Evolutionary conservation across 2,888 invertebrate genomes (phyloP).

Genomic region (Melanargia galathea): DNA sequence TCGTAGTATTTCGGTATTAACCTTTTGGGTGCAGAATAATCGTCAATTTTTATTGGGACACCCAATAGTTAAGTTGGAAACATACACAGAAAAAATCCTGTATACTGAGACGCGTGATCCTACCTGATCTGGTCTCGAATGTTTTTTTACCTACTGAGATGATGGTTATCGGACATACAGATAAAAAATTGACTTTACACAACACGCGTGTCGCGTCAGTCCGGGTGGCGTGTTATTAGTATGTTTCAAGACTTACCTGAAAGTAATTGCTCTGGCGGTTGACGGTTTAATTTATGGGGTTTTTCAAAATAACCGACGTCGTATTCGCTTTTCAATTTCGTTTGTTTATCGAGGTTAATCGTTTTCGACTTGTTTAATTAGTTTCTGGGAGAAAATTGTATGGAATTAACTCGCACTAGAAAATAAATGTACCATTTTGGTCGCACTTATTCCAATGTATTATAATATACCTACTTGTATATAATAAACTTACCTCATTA

Average conservation of each 20-base stretch:
- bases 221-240: neutral
- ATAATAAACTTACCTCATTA: too few species aligned
- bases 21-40: constrained; percentile 20
- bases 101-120: neutral
- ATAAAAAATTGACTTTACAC: neutral
- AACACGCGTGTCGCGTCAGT: neutral
- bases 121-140: neutral
- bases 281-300: constrained; percentile 17
- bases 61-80: constrained; percentile 7
- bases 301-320: constrained; percentile 14
- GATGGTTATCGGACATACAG: too few species aligned
- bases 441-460: too few species aligned
- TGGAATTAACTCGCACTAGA: constrained; percentile 7
- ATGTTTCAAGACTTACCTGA: neutral
- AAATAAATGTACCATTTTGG: neutral
- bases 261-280: constrained; percentile 7
- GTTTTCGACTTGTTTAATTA: constrained; percentile 20
- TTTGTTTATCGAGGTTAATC: constrained; percentile 15
- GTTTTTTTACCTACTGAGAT: too few species aligned
- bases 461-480: too few species aligned
- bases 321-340: constrained; percentile 17
- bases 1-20: constrained; percentile 1
- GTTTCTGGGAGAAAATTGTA: constrained; percentile 9
- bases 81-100: neutral
- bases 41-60: constrained; percentile 19